Conservation (phyloP, 2,888 invertebrate species). For the Ellobium chinense region DNA sequence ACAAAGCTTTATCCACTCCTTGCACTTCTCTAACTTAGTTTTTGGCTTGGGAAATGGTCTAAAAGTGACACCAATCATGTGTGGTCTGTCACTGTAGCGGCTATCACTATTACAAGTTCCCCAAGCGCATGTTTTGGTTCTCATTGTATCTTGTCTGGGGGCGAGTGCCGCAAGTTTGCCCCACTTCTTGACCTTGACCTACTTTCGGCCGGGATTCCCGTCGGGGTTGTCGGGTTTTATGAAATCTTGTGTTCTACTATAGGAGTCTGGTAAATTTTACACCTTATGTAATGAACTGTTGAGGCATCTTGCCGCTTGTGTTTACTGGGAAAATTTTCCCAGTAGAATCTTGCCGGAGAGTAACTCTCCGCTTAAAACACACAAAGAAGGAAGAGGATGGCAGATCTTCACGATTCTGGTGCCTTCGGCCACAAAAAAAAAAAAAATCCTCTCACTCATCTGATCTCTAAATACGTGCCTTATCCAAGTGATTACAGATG, state of each 20-base stretch:
- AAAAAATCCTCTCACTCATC: no score
- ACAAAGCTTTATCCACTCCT: not conserved
- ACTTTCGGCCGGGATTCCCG: not conserved
- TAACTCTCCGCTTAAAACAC: not conserved
- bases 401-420: no score
- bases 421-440: no score
- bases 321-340: not conserved
- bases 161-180: not conserved
- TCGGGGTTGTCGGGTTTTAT: not conserved
- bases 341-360: not conserved
- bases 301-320: not conserved
- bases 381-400: no score
- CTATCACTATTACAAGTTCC: not conserved
- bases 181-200: not conserved
- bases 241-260: not conserved
- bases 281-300: not conserved
- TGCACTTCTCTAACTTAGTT: not conserved
- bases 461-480: no score
- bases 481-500: no score
- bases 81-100: not conserved
- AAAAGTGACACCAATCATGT: not conserved
- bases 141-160: not conserved
- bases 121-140: not conserved
- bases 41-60: not conserved
- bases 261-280: no score